These are phyloP conservation scores for Ciconia stormi DNA, from an alignment of 2,113 vertebrate genomes.

Conservation along the genomic window DNA sequence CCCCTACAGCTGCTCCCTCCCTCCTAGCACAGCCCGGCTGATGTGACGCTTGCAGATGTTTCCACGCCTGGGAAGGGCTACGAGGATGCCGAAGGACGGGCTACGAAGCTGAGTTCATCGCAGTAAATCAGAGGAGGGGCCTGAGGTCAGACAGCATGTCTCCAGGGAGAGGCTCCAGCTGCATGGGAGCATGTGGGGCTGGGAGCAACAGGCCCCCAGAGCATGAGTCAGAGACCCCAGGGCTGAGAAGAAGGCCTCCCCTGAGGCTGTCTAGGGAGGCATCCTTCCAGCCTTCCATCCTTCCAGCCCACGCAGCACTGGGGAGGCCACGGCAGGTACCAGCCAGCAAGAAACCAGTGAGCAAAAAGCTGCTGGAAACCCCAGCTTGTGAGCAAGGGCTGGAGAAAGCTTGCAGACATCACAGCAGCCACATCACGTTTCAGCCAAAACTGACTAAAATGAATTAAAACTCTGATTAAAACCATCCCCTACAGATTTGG, in stretches of 20 bases:
- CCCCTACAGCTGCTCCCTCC: fast-evolving
- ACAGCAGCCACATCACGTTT: fast-evolving
- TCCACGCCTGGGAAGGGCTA: fast-evolving
- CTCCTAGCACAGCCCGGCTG: fast-evolving
- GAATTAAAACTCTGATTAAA: background rate
- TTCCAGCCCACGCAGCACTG: background rate
- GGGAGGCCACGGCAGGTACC: background rate
- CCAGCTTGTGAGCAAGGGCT: background rate
- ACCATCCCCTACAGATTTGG: too few relatives aligned
- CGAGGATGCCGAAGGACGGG: fast-evolving
- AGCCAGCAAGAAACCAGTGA: too few relatives aligned
- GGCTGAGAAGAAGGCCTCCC: fast-evolving
- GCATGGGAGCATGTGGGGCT: fast-evolving
- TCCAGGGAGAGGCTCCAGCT: background rate
- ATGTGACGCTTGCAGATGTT: fast-evolving
- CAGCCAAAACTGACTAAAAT: background rate
- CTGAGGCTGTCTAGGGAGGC: background rate
- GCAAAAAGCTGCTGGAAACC: background rate
- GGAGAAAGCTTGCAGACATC: background rate
- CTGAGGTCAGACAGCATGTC: fast-evolving
- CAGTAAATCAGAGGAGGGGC: background rate
- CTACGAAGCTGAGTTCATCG: fast-evolving
- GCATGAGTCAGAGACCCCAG: fast-evolving
- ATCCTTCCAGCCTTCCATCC: too few relatives aligned
- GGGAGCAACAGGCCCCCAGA: background rate